These are phyloP conservation scores for Trichogramma pretiosum DNA, from an alignment of 1,140 invertebrate genomes.

Conservation along the genomic window DNA sequence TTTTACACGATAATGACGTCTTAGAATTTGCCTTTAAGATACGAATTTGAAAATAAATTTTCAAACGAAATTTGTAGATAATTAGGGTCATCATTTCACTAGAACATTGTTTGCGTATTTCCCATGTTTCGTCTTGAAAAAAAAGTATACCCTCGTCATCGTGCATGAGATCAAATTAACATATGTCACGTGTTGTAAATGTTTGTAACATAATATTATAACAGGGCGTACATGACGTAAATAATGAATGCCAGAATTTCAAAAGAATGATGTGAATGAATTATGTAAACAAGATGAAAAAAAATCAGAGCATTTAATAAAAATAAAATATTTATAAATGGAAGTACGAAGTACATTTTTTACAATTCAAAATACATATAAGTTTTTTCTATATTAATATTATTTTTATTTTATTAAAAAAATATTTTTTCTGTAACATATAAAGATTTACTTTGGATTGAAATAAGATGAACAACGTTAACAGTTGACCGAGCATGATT, in stretches of 20 bases:
- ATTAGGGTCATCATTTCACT: no score
- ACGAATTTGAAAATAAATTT: conserved; percentile 6
- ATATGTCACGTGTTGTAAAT: conserved; percentile 28
- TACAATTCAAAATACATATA: neutral
- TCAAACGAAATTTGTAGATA: no score
- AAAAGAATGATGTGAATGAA: neutral
- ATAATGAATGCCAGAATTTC: neutral
- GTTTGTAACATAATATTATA: conserved; percentile 24
- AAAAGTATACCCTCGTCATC: neutral
- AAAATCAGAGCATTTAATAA: no score
- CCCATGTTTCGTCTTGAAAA: neutral
- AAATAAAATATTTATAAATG: neutral
- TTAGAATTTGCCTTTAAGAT: conserved; percentile 12
- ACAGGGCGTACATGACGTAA: neutral
- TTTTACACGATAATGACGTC: neutral
- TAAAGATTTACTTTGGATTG: no score
- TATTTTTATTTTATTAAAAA: neutral
- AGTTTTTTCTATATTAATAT: neutral
- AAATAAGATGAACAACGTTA: no score
- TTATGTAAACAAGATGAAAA: no score
- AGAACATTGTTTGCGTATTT: neutral
- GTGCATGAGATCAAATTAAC: conserved; percentile 6
- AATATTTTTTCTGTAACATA: no score
- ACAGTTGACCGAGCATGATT: no score
- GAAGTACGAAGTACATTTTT: neutral